A percentile compares a stretch with the other conserved stretches of the same genome.
Conservation (phyloP, 2,113 vertebrate genomes). For the Epinephelus fuscoguttatus region DNA sequence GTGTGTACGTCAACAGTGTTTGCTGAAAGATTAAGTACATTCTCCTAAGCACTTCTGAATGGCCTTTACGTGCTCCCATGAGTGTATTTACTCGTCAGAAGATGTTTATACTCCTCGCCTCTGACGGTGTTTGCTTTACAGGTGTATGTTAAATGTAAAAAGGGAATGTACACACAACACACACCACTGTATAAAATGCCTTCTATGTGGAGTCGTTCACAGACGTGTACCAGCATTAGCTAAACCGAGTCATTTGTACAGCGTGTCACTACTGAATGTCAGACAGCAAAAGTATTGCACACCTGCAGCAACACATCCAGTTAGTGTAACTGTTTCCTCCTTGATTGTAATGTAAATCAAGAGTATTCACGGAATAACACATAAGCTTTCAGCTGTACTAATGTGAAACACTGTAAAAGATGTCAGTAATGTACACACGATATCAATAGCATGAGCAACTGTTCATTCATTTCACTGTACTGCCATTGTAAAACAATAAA, state of each 20-base stretch:
- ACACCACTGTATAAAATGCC: conserved; percentile 63
- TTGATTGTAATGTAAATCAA: conserved; percentile 54
- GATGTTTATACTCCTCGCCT: conserved; percentile 24
- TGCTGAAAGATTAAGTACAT: conserved; percentile 21
- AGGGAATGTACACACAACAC: conserved; percentile 66
- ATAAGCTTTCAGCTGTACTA: conserved; percentile 58
- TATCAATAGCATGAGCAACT: conserved; percentile 74
- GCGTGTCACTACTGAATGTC: conserved; percentile 74
- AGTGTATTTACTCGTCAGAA: conserved; percentile 30
- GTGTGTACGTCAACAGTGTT: conserved; percentile 24
- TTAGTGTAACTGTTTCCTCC: conserved; percentile 34
- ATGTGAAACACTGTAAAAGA: conserved; percentile 68
- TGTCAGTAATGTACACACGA: conserved; percentile 66
- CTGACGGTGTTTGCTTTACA: conserved; percentile 61
- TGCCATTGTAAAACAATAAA: conserved; percentile 81
- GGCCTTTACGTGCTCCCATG: conserved; percentile 25
- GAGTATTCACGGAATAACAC: conserved; percentile 45
- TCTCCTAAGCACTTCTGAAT: conserved; percentile 13
- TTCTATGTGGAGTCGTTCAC: conserved; percentile 69
- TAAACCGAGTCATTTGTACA: conserved; percentile 50
- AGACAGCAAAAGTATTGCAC: conserved; percentile 64
- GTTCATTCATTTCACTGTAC: conserved; percentile 72
- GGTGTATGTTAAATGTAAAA: conserved; percentile 50
- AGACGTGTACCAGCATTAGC: conserved; percentile 62
- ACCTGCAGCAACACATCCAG: conserved; percentile 51